Conservation (phyloP, 2,888 invertebrate species). For the Cheilosia soror region DNA sequence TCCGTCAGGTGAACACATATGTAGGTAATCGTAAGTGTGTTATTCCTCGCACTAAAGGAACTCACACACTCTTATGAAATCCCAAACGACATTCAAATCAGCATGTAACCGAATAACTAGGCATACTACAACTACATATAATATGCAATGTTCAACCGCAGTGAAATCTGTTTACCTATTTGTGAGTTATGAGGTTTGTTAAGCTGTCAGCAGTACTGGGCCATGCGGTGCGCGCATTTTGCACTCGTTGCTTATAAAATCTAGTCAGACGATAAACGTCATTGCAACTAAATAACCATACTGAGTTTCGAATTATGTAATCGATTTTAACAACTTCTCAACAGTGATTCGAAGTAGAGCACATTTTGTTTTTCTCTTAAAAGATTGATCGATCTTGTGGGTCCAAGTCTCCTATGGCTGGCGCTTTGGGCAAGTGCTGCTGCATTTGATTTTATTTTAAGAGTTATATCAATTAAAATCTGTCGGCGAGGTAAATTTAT, state of each 20-base stretch:
- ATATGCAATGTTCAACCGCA: constrained; percentile 39
- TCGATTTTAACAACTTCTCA: constrained; percentile 49
- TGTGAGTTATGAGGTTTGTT: constrained; percentile 58
- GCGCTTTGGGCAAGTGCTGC: neutral
- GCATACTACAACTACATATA: too few relatives aligned
- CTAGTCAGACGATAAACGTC: constrained; percentile 48
- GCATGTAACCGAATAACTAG: constrained; percentile 38
- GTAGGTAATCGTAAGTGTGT: constrained; percentile 14
- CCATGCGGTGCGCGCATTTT: constrained; percentile 37
- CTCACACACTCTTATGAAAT: constrained; percentile 36
- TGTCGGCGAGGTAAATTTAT: neutral
- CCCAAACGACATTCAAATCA: constrained; percentile 61
- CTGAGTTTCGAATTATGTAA: constrained; percentile 59
- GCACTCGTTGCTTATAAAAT: constrained; percentile 47
- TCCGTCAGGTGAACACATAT: constrained; percentile 16
- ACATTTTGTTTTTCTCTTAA: constrained; percentile 17
- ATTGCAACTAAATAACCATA: constrained; percentile 52
- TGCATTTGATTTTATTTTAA: constrained; percentile 12
- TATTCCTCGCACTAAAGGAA: constrained; percentile 23
- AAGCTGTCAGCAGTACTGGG: constrained; percentile 47
- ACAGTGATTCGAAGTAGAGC: constrained; percentile 22
- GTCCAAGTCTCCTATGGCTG: constrained; percentile 3
- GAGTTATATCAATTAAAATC: constrained; percentile 26
- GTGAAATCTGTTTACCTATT: constrained; percentile 48
- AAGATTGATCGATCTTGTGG: constrained; percentile 46